Evolutionary conservation across 2,888 invertebrate genomes (phyloP).

Genomic region (Strigamia crassipes): DNA sequence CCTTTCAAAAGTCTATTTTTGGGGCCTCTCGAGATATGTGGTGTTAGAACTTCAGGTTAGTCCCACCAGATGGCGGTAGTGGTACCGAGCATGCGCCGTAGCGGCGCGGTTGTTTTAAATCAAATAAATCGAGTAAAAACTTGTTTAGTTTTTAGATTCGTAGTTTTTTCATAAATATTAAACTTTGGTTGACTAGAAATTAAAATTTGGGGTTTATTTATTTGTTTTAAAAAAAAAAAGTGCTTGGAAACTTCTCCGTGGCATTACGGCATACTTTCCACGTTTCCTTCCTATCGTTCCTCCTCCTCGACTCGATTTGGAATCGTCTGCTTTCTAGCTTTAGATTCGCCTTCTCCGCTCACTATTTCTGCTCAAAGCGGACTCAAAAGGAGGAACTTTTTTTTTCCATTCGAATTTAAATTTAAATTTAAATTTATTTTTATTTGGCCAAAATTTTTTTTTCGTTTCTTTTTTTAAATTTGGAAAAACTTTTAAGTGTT

Average conservation of each 20-base stretch:
- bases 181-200: too few relatives aligned
- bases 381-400: not conserved
- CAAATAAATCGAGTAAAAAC: not conserved
- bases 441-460: not conserved
- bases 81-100: too few relatives aligned
- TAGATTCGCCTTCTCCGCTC: conserved; percentile 21
- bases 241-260: not conserved
- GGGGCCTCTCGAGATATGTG: not conserved
- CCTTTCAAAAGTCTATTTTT: not conserved
- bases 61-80: not conserved
- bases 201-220: too few relatives aligned
- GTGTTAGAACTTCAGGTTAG: not conserved
- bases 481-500: not conserved
- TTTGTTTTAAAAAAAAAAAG: not conserved
- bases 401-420: not conserved
- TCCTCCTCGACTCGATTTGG: not conserved
- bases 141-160: too few relatives aligned
- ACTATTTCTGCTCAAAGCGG: conserved; percentile 18
- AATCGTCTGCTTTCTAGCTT: not conserved
- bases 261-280: not conserved
- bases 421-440: not conserved
- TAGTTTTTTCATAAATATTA: too few relatives aligned
- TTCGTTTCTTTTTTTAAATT: not conserved
- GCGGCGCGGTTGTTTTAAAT: not conserved
- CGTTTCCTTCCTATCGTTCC: not conserved